phyloP scores from a whole-genome alignment of 2,797 vertebrate species.

The Eupleurogrammus muticus region DNA sequence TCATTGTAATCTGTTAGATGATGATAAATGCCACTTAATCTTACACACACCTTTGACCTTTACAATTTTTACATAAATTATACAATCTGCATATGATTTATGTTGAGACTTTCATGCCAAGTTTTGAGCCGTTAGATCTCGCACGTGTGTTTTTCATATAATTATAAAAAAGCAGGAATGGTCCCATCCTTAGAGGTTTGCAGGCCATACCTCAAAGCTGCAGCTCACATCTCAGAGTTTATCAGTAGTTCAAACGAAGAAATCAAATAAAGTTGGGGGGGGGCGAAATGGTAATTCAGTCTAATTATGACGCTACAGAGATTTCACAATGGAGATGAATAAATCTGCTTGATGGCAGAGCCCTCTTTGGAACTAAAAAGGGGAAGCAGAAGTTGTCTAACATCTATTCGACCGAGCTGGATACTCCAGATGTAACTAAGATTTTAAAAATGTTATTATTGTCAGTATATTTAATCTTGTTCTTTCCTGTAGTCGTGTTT shows the following conservation, averaged over 20 bases:
- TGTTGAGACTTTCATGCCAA: too few species aligned
- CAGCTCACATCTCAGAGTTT: background rate
- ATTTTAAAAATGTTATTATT: slow-evolving; percentile 4
- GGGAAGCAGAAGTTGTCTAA: background rate
- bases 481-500: background rate
- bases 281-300: background rate
- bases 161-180: background rate
- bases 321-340: background rate
- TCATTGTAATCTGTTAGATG: too few species aligned
- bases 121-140: too few species aligned
- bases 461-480: background rate
- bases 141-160: background rate
- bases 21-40: too few species aligned
- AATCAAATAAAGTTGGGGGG: background rate
- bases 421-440: background rate
- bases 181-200: background rate
- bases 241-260: background rate
- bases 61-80: background rate
- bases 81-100: background rate
- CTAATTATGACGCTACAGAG: background rate
- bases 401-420: background rate
- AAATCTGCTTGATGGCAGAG: background rate
- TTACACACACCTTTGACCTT: too few species aligned
- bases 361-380: background rate
- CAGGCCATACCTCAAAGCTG: background rate